Base-by-base conservation (phyloP, 2,797 vertebrate genomes). In the Kryptopterus vitreolus region DNA sequence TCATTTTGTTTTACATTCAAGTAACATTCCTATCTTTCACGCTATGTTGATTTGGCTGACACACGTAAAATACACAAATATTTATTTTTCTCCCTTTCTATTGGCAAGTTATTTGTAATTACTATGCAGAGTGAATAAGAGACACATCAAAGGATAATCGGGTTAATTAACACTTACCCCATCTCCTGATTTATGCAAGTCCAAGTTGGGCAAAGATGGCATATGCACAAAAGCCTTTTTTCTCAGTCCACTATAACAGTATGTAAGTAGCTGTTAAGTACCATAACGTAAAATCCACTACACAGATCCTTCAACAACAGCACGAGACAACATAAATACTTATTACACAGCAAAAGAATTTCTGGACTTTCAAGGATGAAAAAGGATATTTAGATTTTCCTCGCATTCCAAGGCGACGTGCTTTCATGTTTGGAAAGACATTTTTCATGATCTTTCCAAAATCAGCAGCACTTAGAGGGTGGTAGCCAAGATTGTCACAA, bases 401-500 rank as follows among this genome's bases (percentile, higher is more conserved):
- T 94, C 98, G 96, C 90, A 98, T 99, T 93, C 98, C 98, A 84
- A 99, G 94, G 83, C 98, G 97, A 83, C 98, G 97, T 29, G 98
- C 98, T 93, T 99, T 99, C 98, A 99, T 99, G 91, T 98, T 99
- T 26, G 98, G 98, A 93, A 99, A 99, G 86, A 99, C 96, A n/a
- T 98, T 99, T 93, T 99, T 99, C 98, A 99, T 99, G 88, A 99
- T 98, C 93, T 99, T 99, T 82, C 98, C 98, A 83, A 99, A 99
- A 91, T 99, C 98, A 82, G 98, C 97, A 85, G 98, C 97, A 89
- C 98, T 99, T 91, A 99, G 92, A 53, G 97, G 96, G 88, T 98
- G 96, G 90, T 99, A 99, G 90, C 96, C 97, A 79, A 99, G 97
- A 96, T 99, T 99, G 96, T 99, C 98, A 92, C 98, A 99, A 92